Evolutionary conservation across 2,113 vertebrate species (phyloP).

Genomic region (Silurus asotus): DNA sequence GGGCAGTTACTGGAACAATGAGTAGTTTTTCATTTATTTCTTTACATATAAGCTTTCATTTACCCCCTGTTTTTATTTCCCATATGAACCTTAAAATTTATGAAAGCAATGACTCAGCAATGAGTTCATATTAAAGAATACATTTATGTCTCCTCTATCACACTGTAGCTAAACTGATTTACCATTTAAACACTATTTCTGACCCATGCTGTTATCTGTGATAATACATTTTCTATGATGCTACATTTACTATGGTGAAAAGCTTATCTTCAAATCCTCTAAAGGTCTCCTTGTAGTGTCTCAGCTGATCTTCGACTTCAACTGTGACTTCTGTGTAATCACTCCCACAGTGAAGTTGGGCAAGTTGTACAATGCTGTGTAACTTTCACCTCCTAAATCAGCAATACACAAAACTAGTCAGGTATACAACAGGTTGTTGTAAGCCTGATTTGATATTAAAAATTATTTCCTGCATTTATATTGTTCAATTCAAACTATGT

Average conservation of each 20-base stretch:
- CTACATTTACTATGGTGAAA: neutral
- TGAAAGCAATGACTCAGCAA: too few relatives aligned
- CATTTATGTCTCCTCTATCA: too few relatives aligned
- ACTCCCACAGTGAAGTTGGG: neutral
- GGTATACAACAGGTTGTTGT: neutral
- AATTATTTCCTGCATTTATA: neutral
- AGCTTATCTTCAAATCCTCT: neutral
- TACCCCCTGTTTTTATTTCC: neutral
- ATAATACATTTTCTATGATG: neutral
- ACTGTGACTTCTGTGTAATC: neutral
- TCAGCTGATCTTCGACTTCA: neutral
- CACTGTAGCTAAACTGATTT: neutral
- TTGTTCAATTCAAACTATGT: too few relatives aligned
- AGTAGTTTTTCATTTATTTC: too few relatives aligned
- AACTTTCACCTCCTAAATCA: neutral
- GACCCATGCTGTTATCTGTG: neutral
- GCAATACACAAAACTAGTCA: neutral
- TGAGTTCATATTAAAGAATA: too few relatives aligned
- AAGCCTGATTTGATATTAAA: neutral
- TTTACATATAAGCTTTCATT: too few relatives aligned
- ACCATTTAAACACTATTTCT: neutral
- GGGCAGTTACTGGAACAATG: too few relatives aligned
- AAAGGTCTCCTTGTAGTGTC: neutral
- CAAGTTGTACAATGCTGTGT: neutral
- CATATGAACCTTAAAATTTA: neutral